These are phyloP conservation scores for Pristionchus fissidentatus DNA, from an alignment of 2,888 invertebrate genomes.

Conservation along the genomic window DNA sequence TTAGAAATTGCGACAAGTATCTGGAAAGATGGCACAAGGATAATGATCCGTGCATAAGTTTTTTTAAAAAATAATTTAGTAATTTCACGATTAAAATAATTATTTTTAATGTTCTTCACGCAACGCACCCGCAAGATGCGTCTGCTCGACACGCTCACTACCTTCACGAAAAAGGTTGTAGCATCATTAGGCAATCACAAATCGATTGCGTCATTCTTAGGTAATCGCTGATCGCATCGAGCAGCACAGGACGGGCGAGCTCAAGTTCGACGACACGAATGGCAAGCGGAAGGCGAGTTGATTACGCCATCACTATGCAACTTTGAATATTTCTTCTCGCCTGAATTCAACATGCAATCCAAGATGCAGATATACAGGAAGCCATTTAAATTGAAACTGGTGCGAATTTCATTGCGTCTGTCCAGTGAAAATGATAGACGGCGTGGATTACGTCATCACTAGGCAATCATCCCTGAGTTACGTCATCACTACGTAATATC, in stretches of 20 bases:
- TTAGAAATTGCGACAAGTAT: too few species aligned
- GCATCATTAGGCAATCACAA: background rate
- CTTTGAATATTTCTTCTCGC: too few species aligned
- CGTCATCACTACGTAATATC: background rate
- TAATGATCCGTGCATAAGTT: too few species aligned
- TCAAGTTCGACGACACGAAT: slow-evolving; percentile 33
- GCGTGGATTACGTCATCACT: too few species aligned
- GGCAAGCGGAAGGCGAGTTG: slow-evolving; percentile 45
- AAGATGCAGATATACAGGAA: too few species aligned
- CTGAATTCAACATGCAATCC: too few species aligned
- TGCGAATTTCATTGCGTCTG: too few species aligned
- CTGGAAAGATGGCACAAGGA: too few species aligned
- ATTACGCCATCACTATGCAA: background rate
- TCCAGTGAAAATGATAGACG: too few species aligned
- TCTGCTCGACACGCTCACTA: slow-evolving; percentile 13
- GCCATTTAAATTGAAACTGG: too few species aligned
- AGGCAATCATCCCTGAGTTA: too few species aligned
- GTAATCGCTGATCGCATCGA: slow-evolving; percentile 39
- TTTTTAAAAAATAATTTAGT: too few species aligned
- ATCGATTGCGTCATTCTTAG: background rate
- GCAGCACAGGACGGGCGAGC: background rate
- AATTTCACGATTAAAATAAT: background rate
- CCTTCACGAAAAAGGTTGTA: slow-evolving; percentile 38
- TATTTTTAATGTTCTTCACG: background rate
- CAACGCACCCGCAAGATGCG: background rate